phyloP scores from a whole-genome alignment of 2,888 invertebrate genomes.

The Nephrotoma flavescens region DNA sequence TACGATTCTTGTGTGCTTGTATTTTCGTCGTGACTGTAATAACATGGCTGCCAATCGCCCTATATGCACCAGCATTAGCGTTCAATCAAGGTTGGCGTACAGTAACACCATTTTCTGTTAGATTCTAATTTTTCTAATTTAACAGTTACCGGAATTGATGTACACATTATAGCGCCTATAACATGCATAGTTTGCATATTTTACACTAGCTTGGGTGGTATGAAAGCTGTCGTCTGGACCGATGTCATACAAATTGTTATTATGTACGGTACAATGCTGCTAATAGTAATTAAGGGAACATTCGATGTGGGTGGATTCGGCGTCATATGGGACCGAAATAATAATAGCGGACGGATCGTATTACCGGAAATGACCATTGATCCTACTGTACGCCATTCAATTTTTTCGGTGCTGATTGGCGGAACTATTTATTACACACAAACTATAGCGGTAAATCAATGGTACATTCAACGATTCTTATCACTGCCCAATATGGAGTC shows the following conservation, averaged over 20 bases:
- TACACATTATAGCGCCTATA: constrained; percentile 48
- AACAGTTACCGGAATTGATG: constrained; percentile 52
- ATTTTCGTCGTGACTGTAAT: not conserved
- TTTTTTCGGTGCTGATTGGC: constrained; percentile 42
- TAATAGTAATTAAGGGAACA: constrained; percentile 42
- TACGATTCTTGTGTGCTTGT: not conserved
- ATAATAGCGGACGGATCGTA: constrained; percentile 39
- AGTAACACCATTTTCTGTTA: not conserved
- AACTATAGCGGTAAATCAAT: constrained; percentile 29
- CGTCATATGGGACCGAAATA: constrained; percentile 40
- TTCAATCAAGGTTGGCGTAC: constrained; percentile 44
- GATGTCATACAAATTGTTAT: constrained; percentile 43
- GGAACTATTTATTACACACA: constrained; percentile 27
- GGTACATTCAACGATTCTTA: constrained; percentile 33
- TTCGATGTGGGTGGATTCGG: constrained; percentile 38
- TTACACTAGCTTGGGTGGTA: constrained; percentile 52
- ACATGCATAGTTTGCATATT: constrained; percentile 59
- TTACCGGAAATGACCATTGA: constrained; percentile 50
- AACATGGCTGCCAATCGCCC: constrained; percentile 41
- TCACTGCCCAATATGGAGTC: constrained; percentile 42
- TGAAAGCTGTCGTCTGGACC: constrained; percentile 47
- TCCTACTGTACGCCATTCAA: constrained; percentile 41
- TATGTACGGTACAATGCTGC: constrained; percentile 36
- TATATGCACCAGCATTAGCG: constrained; percentile 54
- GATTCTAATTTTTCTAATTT: not conserved